Evolutionary conservation across 2,888 invertebrate species (phyloP).

Genomic region (Acleris sparsana): DNA sequence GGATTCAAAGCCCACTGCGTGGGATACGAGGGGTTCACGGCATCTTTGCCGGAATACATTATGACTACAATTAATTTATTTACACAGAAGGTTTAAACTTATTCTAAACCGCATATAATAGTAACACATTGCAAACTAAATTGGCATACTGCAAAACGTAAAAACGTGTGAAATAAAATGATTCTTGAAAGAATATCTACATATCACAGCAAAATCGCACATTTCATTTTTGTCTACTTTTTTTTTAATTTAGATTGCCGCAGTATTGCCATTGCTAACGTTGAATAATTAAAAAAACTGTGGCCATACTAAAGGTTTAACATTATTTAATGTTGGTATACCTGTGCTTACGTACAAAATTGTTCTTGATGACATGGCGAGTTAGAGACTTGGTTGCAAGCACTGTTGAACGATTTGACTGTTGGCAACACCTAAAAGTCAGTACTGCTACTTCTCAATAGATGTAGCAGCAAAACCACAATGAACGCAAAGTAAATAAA

Average conservation of each 20-base stretch:
- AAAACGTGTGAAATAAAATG: conserved; percentile 32
- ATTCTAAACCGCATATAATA: conserved; percentile 32
- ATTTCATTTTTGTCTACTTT: conserved; percentile 22
- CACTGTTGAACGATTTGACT: background rate
- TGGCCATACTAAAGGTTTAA: background rate
- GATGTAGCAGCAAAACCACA: conserved; percentile 1
- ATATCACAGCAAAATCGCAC: conserved; percentile 32
- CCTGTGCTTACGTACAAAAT: background rate
- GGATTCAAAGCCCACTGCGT: conserved; percentile 93
- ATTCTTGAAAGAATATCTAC: conserved; percentile 19
- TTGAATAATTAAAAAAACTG: background rate
- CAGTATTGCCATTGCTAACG: conserved; percentile 3
- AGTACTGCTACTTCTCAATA: conserved; percentile 14
- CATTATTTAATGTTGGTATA: background rate
- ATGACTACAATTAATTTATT: conserved; percentile 43
- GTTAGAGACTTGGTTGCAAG: too few species aligned
- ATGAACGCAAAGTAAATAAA: too few species aligned
- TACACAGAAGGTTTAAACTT: conserved; percentile 33
- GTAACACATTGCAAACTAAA: conserved; percentile 34
- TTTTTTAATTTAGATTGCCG: conserved; percentile 11
- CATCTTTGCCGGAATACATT: conserved; percentile 85
- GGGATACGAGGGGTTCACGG: conserved; percentile 85
- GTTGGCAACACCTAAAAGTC: background rate
- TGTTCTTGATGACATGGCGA: too few species aligned
- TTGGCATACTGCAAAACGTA: conserved; percentile 39